These are phyloP conservation scores for Lomographa bimaculata DNA, from an alignment of 2,888 invertebrate species.

Conservation along the genomic window DNA sequence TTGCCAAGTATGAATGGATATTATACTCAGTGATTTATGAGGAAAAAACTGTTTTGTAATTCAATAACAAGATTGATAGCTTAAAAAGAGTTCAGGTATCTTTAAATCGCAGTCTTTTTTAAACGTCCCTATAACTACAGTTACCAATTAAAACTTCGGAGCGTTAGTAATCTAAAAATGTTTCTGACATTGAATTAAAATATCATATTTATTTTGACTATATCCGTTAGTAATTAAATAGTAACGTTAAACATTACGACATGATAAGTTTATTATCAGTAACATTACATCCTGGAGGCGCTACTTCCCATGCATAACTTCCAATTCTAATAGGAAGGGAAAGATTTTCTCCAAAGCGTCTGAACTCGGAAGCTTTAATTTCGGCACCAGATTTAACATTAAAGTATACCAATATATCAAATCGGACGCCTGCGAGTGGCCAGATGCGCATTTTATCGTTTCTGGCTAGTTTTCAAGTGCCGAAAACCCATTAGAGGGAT, in stretches of 20 bases:
- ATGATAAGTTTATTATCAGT: neutral
- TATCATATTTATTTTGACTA: neutral
- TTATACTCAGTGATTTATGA: conserved; percentile 14
- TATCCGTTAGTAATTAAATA: conserved; percentile 7
- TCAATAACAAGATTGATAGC: conserved; percentile 13
- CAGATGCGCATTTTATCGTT: conserved; percentile 77
- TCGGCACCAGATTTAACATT: conserved; percentile 67
- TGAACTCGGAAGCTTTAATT: conserved; percentile 53
- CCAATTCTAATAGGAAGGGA: conserved; percentile 4
- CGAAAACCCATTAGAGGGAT: conserved; percentile 73
- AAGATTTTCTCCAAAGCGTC: conserved; percentile 29
- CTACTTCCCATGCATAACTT: neutral
- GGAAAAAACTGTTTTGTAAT: conserved; percentile 19
- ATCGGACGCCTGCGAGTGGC: conserved; percentile 60
- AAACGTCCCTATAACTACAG: too few relatives aligned
- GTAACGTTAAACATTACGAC: too few relatives aligned
- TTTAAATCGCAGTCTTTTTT: too few relatives aligned
- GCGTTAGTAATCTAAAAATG: too few relatives aligned
- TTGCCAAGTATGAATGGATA: conserved; percentile 20
- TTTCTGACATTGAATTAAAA: conserved; percentile 5
- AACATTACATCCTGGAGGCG: too few relatives aligned
- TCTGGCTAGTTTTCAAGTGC: conserved; percentile 81
- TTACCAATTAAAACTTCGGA: too few relatives aligned
- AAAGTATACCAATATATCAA: conserved; percentile 71
- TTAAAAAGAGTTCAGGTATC: too few relatives aligned